These are phyloP conservation scores for Notodonta dromedarius DNA, from an alignment of 2,888 invertebrate genomes.

Conservation along the genomic window DNA sequence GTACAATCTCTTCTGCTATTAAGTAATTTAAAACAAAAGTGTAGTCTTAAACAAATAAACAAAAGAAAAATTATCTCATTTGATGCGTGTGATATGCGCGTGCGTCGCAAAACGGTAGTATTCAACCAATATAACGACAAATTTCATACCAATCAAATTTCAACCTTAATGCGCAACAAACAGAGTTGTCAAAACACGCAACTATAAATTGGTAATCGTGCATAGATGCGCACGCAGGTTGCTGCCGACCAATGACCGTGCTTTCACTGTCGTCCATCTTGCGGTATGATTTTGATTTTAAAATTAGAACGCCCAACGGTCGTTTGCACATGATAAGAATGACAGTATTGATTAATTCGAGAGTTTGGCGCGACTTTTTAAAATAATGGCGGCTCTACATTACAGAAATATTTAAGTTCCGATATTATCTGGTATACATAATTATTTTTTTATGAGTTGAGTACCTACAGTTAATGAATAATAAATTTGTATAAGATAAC, in stretches of 20 bases:
- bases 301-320: conserved; percentile 67
- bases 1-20: background rate
- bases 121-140: conserved; percentile 27
- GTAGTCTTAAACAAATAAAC: conserved; percentile 61
- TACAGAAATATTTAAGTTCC: too few species aligned
- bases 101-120: conserved; percentile 58
- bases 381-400: background rate
- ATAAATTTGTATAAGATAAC: too few species aligned
- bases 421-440: too few species aligned
- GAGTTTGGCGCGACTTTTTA: background rate
- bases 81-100: conserved; percentile 52
- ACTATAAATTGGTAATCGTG: conserved; percentile 55
- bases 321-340: conserved; percentile 35
- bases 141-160: conserved; percentile 5
- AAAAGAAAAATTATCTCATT: conserved; percentile 79
- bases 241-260: conserved; percentile 81
- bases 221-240: conserved; percentile 71
- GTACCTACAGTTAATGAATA: too few species aligned
- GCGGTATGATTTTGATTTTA: conserved; percentile 65
- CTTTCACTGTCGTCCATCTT: conserved; percentile 80
- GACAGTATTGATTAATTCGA: too few species aligned
- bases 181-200: conserved; percentile 9
- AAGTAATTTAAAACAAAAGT: conserved; percentile 18
- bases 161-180: background rate
- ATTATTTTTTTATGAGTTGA: too few species aligned